These are phyloP conservation scores for Terrapene triunguis DNA, from an alignment of 2,113 vertebrate species.

Conservation along the genomic window DNA sequence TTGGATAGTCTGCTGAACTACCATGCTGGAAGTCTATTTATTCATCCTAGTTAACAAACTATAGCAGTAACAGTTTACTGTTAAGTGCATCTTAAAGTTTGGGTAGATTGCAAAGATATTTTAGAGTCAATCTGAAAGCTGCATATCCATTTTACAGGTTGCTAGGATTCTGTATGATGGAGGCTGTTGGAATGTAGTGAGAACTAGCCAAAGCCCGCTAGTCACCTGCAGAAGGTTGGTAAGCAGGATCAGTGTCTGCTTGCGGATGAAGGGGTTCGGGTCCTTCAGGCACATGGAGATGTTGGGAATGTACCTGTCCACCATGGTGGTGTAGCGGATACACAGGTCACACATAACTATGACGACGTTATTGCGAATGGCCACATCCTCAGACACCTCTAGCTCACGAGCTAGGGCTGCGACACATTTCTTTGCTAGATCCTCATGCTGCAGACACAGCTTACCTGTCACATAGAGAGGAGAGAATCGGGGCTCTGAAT, in stretches of 20 bases:
- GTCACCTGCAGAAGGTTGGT: constrained; percentile 94
- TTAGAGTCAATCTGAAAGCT: background rate
- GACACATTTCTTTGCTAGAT: constrained; percentile 88
- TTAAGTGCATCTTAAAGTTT: background rate
- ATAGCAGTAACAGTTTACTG: background rate
- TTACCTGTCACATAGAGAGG: constrained; percentile 82
- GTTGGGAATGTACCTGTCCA: constrained; percentile 90
- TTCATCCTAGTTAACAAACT: background rate
- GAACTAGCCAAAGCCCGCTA: rapidly evolving
- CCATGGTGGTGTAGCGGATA: constrained; percentile 90
- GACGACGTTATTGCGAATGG: constrained; percentile 89
- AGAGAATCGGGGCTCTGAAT: background rate
- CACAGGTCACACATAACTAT: constrained; percentile 94
- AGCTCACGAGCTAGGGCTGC: constrained; percentile 91
- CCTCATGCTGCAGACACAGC: constrained; percentile 92
- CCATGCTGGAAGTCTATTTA: background rate
- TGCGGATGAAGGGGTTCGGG: constrained; percentile 84
- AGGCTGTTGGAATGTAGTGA: background rate
- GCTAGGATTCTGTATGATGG: background rate
- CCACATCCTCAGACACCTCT: constrained; percentile 84
- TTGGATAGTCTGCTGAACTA: background rate
- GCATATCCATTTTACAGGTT: background rate
- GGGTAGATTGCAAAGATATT: background rate
- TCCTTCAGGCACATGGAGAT: constrained; percentile 90
- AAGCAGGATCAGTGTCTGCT: constrained; percentile 92